These are phyloP conservation scores for Nesometra sesokonis DNA, from an alignment of 35 echinoderm and acorn worm genomes.

Conservation along the genomic window DNA sequence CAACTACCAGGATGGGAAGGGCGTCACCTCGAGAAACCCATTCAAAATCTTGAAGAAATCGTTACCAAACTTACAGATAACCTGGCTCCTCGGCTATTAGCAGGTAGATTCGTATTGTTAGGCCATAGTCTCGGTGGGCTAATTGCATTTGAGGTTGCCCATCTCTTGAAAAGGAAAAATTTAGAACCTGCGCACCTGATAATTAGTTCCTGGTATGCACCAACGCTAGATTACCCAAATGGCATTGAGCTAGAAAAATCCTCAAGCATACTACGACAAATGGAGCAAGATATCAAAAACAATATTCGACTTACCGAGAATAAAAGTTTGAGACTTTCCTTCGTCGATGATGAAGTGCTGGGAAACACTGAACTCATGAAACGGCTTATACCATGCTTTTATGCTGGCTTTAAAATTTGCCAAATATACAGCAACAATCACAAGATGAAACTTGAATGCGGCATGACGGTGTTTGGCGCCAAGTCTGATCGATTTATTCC, in stretches of 20 bases:
- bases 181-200: conserved; percentile 7
- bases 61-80: not conserved
- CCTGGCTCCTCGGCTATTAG: not conserved
- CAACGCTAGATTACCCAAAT: conserved; percentile 24
- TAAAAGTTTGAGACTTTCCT: not conserved
- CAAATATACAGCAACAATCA: not conserved
- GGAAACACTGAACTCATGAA: not conserved
- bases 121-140: conserved; percentile 42
- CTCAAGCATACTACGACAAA: not conserved
- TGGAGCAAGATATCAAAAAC: not conserved
- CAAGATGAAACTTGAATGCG: conserved; percentile 1
- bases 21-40: conserved; percentile 13
- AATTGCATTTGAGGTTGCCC: conserved; percentile 37
- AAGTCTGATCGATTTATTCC: conserved; percentile 7
- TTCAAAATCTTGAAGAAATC: conserved; percentile 3
- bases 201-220: conserved; percentile 29
- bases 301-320: not conserved
- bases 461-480: conserved; percentile 25
- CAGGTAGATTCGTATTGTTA: conserved; percentile 23
- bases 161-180: not conserved
- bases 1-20: conserved; percentile 49
- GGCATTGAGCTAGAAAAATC: not conserved
- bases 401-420: conserved; percentile 3
- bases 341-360: not conserved
- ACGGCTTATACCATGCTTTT: conserved; percentile 16